phyloP scores from a whole-genome alignment of 2,888 invertebrate species.

The Ophonus ardosiacus region DNA sequence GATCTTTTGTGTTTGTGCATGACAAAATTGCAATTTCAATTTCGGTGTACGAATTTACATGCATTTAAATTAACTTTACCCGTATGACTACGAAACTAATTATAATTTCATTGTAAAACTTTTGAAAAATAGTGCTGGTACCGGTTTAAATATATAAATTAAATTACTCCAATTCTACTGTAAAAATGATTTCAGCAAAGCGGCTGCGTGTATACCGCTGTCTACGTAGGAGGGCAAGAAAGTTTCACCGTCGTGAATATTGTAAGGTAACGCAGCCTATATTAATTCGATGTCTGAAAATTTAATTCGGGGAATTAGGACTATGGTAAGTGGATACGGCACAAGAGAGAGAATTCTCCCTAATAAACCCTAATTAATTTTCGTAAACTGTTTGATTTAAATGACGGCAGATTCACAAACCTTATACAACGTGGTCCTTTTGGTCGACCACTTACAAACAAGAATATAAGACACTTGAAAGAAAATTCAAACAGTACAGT shows the following conservation, averaged over 20 bases:
- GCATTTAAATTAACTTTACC: not conserved
- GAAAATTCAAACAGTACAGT: not conserved
- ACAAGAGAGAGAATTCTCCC: slow-evolving; percentile 16
- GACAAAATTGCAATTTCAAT: not conserved
- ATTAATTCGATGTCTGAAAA: slow-evolving; percentile 47
- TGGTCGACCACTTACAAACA: not conserved
- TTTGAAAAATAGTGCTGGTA: not conserved
- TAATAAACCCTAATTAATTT: slow-evolving; percentile 46
- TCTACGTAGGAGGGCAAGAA: not conserved
- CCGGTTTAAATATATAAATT: not conserved
- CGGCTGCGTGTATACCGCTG: not conserved
- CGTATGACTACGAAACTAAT: not conserved
- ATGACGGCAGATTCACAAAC: not conserved
- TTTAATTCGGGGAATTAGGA: slow-evolving; percentile 50
- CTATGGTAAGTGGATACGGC: slow-evolving; percentile 21
- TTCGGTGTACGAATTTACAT: not conserved
- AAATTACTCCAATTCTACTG: not conserved
- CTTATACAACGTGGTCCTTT: not conserved
- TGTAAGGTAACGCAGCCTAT: slow-evolving; percentile 7
- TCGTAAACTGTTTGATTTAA: slow-evolving; percentile 34
- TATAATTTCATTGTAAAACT: not conserved
- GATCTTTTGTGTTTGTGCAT: not conserved
- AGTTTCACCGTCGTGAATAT: slow-evolving; percentile 5
- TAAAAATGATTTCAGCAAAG: not conserved
- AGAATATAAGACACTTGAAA: not conserved